Evolutionary conservation across 2,888 invertebrate species (phyloP).

Genomic region (Ceraclea dissimilis): DNA sequence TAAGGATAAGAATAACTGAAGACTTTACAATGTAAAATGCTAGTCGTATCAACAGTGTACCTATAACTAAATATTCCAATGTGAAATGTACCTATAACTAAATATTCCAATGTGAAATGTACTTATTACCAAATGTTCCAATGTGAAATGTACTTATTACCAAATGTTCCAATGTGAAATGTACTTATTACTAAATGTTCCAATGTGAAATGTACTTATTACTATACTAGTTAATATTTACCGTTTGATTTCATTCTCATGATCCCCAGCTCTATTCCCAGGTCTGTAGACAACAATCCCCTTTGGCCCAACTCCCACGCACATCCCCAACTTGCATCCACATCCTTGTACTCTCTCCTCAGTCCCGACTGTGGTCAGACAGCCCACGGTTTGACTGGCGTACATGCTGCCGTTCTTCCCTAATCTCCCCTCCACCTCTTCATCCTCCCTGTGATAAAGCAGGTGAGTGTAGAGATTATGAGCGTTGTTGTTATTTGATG

Average conservation of each 20-base stretch:
- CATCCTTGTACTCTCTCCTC: slow-evolving; percentile 39
- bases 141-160: no score
- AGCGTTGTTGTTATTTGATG: slow-evolving; percentile 55
- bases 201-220: no score
- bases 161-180: no score
- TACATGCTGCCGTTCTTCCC: slow-evolving; percentile 43
- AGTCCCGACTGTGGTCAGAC: slow-evolving; percentile 33
- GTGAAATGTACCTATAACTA: no score
- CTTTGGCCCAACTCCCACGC: slow-evolving; percentile 75
- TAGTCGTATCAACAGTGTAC: no score
- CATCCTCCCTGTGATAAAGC: slow-evolving; percentile 52
- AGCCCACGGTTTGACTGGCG: slow-evolving; percentile 35
- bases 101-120: no score
- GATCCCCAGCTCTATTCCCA: slow-evolving; percentile 41
- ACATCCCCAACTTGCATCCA: slow-evolving; percentile 43
- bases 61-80: no score
- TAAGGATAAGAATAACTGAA: no score
- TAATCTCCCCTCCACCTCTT: slow-evolving; percentile 42
- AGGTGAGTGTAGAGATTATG: slow-evolving; percentile 70
- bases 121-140: no score
- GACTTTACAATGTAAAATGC: no score
- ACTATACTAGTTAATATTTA: no score
- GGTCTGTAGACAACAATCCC: slow-evolving; percentile 65
- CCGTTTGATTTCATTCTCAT: slow-evolving; percentile 59
- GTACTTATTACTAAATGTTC: no score